These are phyloP conservation scores for Apis florea DNA, from an alignment of 1,140 invertebrate species.

Conservation along the genomic window DNA sequence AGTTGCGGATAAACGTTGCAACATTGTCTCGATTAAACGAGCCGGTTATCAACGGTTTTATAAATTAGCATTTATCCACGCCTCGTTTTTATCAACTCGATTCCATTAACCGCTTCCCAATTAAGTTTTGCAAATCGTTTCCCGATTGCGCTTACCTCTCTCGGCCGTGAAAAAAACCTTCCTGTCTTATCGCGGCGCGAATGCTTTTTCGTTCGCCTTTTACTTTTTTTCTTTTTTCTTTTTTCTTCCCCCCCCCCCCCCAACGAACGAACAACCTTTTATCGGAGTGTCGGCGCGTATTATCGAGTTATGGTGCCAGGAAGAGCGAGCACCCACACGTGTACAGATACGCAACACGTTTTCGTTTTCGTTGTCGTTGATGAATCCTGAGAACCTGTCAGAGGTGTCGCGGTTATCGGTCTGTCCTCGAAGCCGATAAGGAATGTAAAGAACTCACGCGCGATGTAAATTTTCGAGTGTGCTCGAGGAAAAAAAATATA, in stretches of 20 bases:
- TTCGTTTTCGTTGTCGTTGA: slow-evolving; percentile 7
- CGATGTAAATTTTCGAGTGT: neutral
- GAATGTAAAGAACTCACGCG: neutral
- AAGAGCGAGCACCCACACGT: neutral
- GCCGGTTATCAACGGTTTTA: too few species aligned
- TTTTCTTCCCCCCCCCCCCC: too few species aligned
- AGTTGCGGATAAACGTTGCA: too few species aligned
- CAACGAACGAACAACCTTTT: neutral
- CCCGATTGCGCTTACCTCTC: neutral
- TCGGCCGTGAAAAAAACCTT: neutral
- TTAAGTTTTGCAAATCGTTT: neutral
- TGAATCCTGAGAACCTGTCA: slow-evolving; percentile 23
- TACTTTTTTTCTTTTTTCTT: too few species aligned
- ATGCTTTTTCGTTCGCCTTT: neutral
- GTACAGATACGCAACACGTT: neutral
- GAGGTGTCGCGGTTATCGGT: slow-evolving; percentile 5
- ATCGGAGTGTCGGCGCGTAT: slow-evolving; percentile 25
- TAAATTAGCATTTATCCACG: too few species aligned
- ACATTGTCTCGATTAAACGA: too few species aligned
- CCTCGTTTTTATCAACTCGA: neutral
- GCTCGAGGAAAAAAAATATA: neutral
- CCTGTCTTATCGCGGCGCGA: neutral
- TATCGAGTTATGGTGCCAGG: slow-evolving; percentile 8
- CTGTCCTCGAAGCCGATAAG: neutral
- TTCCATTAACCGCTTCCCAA: neutral